Conservation (phyloP, 2,113 vertebrate species). For the Gymnarchus niloticus region DNA sequence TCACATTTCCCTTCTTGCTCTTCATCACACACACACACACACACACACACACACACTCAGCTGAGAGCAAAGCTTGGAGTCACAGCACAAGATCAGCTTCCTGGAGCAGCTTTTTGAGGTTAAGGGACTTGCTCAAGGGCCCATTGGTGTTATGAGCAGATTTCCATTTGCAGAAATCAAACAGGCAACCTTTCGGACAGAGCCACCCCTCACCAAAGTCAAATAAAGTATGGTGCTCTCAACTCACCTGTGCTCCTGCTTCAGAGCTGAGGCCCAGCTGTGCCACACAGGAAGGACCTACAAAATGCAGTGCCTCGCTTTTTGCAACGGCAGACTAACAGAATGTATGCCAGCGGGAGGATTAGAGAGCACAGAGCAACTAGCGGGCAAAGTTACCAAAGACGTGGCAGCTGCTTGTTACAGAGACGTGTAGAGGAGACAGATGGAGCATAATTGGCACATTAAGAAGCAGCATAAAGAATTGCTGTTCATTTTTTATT, state of each 20-base stretch:
- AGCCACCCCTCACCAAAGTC: neutral
- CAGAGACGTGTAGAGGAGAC: constrained; percentile 36
- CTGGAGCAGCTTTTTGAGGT: neutral
- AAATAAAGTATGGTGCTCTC: too few relatives aligned
- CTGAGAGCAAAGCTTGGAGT: neutral
- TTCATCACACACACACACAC: neutral
- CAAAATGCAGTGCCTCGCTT: neutral
- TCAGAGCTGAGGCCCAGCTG: neutral
- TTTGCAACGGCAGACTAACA: neutral
- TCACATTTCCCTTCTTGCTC: neutral
- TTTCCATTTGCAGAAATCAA: neutral
- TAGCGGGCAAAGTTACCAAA: neutral
- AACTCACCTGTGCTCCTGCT: neutral
- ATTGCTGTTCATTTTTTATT: constrained; percentile 40
- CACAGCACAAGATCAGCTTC: neutral
- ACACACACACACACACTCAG: neutral
- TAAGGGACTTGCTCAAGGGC: neutral
- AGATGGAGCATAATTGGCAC: constrained; percentile 42
- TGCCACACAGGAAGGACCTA: neutral
- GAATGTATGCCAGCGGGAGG: neutral
- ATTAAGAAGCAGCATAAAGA: constrained; percentile 42
- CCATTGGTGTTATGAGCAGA: neutral
- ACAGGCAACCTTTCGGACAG: neutral
- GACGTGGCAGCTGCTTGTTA: constrained; percentile 35
- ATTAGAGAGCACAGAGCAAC: neutral